Conservation (phyloP, 2,113 vertebrate genomes). For the Pangasianodon gigas region DNA sequence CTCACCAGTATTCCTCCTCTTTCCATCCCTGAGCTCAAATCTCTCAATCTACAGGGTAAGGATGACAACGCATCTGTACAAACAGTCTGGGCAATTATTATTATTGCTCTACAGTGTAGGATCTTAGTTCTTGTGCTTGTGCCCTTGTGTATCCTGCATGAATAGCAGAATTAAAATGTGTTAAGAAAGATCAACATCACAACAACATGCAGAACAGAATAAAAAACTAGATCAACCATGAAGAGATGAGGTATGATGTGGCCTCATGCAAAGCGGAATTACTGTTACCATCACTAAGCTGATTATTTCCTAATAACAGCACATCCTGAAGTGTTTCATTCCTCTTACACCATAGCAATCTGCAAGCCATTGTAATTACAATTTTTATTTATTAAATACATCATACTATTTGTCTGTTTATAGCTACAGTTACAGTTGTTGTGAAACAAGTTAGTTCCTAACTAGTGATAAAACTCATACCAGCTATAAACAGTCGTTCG, state of each 20-base stretch:
- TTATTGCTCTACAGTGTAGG: background rate
- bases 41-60: constrained; percentile 88
- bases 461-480: background rate
- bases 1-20: constrained; percentile 85
- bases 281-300: background rate
- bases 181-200: background rate
- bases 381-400: background rate
- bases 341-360: no score
- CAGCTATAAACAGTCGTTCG: background rate
- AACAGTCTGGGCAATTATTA: background rate
- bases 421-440: background rate
- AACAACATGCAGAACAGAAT: background rate
- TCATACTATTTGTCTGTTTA: background rate
- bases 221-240: background rate
- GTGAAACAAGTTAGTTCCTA: background rate
- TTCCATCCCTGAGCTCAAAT: constrained; percentile 80
- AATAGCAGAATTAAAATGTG: background rate
- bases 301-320: no score
- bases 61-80: background rate
- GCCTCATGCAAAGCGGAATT: background rate
- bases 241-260: background rate
- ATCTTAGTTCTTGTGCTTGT: background rate
- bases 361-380: background rate
- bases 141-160: background rate
- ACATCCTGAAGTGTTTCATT: no score